Conservation (phyloP, 2,797 vertebrate genomes). For the Trachurus trachurus region DNA sequence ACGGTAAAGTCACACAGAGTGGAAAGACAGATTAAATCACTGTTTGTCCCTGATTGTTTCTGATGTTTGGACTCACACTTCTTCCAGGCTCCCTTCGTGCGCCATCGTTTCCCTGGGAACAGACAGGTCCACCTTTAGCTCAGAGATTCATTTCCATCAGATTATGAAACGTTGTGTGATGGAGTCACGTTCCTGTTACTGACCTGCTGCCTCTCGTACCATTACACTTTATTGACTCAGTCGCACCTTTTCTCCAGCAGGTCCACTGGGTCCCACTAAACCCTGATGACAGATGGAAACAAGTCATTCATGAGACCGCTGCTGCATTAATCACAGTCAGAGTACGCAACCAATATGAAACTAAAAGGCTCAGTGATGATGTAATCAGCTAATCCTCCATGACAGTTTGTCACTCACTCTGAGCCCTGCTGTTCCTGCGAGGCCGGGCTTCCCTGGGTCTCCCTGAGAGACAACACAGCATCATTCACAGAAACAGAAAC, state of each 20-base stretch:
- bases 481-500: constrained; percentile 22
- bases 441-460: constrained; percentile 86
- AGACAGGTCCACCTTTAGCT: constrained; percentile 15
- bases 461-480: constrained; percentile 84
- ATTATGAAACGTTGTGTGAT: constrained; percentile 51
- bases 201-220: constrained; percentile 45
- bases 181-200: constrained; percentile 53
- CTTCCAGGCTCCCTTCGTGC: constrained; percentile 87
- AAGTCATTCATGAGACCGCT: not conserved
- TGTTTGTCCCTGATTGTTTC: constrained; percentile 1
- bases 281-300: constrained; percentile 82
- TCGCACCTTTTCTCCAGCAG: constrained; percentile 91
- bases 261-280: constrained; percentile 84
- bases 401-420: constrained; percentile 87
- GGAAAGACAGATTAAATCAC: constrained; percentile 5
- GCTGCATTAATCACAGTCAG: constrained; percentile 12
- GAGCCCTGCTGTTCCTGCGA: constrained; percentile 83
- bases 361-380: not conserved
- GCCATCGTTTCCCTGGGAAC: too few relatives aligned
- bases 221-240: constrained; percentile 53
- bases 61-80: constrained; percentile 85
- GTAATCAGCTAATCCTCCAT: constrained; percentile 10
- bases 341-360: constrained; percentile 17
- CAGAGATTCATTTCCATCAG: constrained; percentile 45
- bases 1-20: constrained; percentile 40